Base-by-base conservation (phyloP, 2,797 vertebrate species). In the Thaleichthys pacificus region DNA sequence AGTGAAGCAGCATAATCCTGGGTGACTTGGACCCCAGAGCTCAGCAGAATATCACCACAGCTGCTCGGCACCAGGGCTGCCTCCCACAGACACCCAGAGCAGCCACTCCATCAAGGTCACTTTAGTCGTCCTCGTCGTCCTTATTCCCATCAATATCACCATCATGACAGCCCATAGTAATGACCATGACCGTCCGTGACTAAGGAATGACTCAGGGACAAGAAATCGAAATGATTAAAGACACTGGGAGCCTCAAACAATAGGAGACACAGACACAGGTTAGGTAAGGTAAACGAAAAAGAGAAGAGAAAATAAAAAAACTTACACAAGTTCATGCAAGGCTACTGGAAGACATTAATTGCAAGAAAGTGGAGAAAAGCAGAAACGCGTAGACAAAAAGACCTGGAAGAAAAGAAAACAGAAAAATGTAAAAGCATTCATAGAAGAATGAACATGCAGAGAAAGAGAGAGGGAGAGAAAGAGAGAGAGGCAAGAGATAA, bases 31-130 rank as follows among this genome's bases (percentile, higher is more conserved):
- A 80, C 49, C 42, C 2, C 74, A 11, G 1, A 5, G 70, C 82
- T 89, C 86, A 89, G 86, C 87, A 26, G 38, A 84, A 69, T 85
- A 85, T 60, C 71, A 72, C 69, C 65, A 82, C 57, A 60, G 74
- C 77, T 51, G 69, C 86, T 88, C 88, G 87, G 88, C 88, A 87
- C 70, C 83, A 88, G 77, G 81, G 76, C 72, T 32, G 0, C n/a
- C 35, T 71, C 64, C 38, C 68, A 87, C 84, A 84, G 77, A 12
- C 38, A 42, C 47, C 32, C 4, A 66, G 51, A 72, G 8, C 38
- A 42, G 8, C 1, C 38, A 12, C 9, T 42, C 38, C 38, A 42
- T 42, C 38, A 42, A 42, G 38, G 38, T 7, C 38, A 42, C 71
- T 71, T 8, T 71, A 19, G 79, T 66, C 38, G 21, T 65, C 71